Conservation (phyloP, 2,113 vertebrate genomes). For the Notiomystis cincta region DNA sequence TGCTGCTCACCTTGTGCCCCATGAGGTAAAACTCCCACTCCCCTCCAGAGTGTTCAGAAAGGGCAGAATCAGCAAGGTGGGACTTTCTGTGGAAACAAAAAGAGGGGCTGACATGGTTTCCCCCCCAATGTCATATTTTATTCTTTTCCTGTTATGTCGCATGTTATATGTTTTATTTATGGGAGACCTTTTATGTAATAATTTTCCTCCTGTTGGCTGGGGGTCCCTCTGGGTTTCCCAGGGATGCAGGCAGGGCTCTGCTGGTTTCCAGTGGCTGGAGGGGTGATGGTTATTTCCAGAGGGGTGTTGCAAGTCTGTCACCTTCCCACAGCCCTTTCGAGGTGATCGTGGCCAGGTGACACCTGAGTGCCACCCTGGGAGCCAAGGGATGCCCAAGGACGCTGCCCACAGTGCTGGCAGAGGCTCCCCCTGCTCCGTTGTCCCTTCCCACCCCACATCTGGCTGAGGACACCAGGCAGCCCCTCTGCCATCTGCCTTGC, state of each 20-base stretch:
- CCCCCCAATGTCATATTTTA: background rate
- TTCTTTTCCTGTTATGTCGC: background rate
- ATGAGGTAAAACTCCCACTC: background rate
- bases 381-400: background rate
- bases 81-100: background rate
- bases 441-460: background rate
- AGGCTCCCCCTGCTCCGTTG: background rate
- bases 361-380: background rate
- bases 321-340: background rate
- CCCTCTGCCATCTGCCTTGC: background rate
- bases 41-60: background rate
- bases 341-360: rapidly evolving
- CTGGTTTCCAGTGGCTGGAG: background rate
- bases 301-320: background rate
- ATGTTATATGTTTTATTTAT: background rate
- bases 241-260: background rate
- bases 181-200: rapidly evolving
- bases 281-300: background rate
- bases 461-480: background rate
- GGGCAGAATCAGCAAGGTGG: background rate
- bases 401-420: background rate
- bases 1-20: background rate
- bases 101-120: background rate
- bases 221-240: background rate
- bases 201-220: background rate